Base-by-base conservation (phyloP, 2,797 vertebrate genomes). In the Phataginus tetradactyla region DNA sequence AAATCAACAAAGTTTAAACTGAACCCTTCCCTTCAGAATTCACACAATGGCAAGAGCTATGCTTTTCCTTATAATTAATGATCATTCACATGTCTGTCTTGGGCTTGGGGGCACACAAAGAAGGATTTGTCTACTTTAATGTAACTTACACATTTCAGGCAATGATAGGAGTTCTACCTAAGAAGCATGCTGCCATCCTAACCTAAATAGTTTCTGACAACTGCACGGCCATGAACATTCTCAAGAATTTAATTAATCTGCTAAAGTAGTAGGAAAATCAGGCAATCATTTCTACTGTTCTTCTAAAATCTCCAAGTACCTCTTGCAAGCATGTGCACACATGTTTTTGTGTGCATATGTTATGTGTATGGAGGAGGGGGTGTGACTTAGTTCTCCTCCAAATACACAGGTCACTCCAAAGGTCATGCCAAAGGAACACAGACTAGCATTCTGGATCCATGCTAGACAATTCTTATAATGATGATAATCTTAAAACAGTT, bases 401-500 rank as follows among this genome's bases (percentile, higher is more conserved):
- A 75, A 83, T 51, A n/a, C 3, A 66, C 0, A 72, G n/a, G 27
- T 42, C n/a, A 75, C 23, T 61, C 84, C 23, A 79, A 27, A 23
- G 20, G n/a, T 75, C 49, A 63, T 7, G 37, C 27, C 53, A 77
- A 66, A 66, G 34, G 87, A 90, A 89, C 4, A 84, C 49, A 92
- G 18, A 39, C 18, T 53, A 34, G 20, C 61, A 51, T 71, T 53
- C 17, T 84, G 89, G n/a, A 49, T 64, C 63, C 11, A 23, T 59
- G 10, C 18, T 68, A 75, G 75, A 34, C 5, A 69, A 71, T 75
- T 91, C 88, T 80, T 94, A 5, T 66, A 90, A 86, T 59, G 21
- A 88, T 63, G 53, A 86, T 68, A 45, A 71, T 90, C 42, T 92
- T 86, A 89, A 95, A 88, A 83, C 32, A 90, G 79, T 9, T 45